Conservation (phyloP, 2,113 vertebrate species). For the Rhegmatorhina hoffmannsi region DNA sequence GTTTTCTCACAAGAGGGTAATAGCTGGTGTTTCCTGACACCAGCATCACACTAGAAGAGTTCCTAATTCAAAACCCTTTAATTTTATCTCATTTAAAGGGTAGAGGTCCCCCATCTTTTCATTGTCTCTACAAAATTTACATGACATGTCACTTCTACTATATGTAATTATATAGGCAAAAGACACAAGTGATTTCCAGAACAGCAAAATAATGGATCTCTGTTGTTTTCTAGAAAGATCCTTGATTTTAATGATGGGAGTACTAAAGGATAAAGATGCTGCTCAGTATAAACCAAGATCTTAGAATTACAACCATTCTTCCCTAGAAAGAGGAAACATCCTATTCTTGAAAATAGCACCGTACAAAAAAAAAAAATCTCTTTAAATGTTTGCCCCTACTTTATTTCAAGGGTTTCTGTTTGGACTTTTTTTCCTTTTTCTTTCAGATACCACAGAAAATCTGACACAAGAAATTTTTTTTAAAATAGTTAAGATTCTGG, state of each 20-base stretch:
- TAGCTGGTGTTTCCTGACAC: not conserved
- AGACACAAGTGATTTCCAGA: not conserved
- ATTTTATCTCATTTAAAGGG: not conserved
- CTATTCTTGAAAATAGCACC: not conserved
- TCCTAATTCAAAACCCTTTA: not conserved
- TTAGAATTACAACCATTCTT: not conserved
- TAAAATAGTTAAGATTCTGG: fast-evolving
- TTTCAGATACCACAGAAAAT: not conserved
- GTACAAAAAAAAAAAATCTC: not conserved
- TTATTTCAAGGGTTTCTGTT: not conserved
- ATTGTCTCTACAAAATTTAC: not conserved
- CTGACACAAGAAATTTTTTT: not conserved
- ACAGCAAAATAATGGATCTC: not conserved
- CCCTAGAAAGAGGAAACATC: not conserved
- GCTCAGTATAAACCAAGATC: not conserved
- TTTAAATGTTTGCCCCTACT: not conserved
- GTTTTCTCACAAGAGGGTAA: not conserved
- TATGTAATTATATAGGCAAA: not conserved
- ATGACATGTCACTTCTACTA: not conserved
- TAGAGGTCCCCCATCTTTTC: not conserved
- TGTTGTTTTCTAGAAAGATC: not conserved
- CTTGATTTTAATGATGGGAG: not conserved
- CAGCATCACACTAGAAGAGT: not conserved
- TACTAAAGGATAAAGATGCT: not conserved
- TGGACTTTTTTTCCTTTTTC: not conserved